phyloP scores from a whole-genome alignment of 2,888 invertebrate genomes.

The Acleris holmiana region DNA sequence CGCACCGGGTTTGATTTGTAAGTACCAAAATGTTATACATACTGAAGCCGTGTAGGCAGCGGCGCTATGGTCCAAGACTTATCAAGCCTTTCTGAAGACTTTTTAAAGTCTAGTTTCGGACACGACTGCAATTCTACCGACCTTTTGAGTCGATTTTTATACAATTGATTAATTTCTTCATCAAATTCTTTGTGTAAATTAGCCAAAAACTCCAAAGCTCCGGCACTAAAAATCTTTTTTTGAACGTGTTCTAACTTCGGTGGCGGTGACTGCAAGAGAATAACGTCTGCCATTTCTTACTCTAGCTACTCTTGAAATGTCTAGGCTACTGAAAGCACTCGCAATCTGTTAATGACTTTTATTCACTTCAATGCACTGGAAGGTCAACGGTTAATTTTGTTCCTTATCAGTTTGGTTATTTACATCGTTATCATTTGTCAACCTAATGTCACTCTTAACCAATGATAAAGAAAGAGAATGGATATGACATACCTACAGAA shows the following conservation, averaged over 20 bases:
- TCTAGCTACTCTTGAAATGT: background rate
- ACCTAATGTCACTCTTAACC: background rate
- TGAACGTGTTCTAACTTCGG: slow-evolving; percentile 82
- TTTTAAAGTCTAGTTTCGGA: slow-evolving; percentile 66
- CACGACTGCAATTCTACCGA: slow-evolving; percentile 58
- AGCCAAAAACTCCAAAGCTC: slow-evolving; percentile 83
- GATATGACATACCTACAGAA: too few species aligned
- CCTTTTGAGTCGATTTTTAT: slow-evolving; percentile 65
- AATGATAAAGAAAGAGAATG: too few species aligned
- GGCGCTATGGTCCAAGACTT: slow-evolving; percentile 85
- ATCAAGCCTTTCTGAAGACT: slow-evolving; percentile 68
- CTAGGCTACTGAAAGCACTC: background rate
- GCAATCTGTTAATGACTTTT: slow-evolving; percentile 5
- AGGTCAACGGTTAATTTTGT: slow-evolving; percentile 32
- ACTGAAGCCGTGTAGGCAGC: slow-evolving; percentile 81
- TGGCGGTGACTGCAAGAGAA: slow-evolving; percentile 79
- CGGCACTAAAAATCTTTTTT: slow-evolving; percentile 80
- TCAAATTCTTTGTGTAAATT: slow-evolving; percentile 81
- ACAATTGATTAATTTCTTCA: slow-evolving; percentile 73
- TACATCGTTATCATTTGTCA: background rate
- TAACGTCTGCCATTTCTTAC: slow-evolving; percentile 54
- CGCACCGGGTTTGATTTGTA: slow-evolving; percentile 4
- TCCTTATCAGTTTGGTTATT: background rate
- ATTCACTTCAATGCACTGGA: slow-evolving; percentile 17
- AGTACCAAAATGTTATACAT: slow-evolving; percentile 47